phyloP scores from a whole-genome alignment of 2,797 vertebrate species.

The Hydrophis major region DNA sequence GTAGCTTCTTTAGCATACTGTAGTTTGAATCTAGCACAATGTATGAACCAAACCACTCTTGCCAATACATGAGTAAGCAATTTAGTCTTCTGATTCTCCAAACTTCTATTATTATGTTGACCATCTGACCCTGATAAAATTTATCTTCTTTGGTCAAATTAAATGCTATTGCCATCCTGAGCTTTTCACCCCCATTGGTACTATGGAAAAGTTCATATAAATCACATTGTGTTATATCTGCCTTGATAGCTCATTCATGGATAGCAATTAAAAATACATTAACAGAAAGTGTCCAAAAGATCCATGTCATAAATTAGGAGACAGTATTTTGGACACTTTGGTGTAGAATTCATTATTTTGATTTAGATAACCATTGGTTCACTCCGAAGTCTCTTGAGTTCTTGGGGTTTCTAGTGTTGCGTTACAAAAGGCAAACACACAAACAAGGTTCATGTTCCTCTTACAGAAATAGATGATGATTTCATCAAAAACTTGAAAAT shows the following conservation, averaged over 20 bases:
- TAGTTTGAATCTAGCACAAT: not conserved
- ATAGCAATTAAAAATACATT: not conserved
- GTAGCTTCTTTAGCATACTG: not conserved
- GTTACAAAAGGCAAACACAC: too few relatives aligned
- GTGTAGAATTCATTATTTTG: not conserved
- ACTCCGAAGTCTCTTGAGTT: not conserved
- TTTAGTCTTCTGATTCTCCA: not conserved
- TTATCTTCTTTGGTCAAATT: not conserved
- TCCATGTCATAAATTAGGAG: not conserved
- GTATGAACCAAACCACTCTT: not conserved
- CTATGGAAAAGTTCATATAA: not conserved
- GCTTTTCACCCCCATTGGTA: not conserved
- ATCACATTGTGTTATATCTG: not conserved
- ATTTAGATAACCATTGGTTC: not conserved
- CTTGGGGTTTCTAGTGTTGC: not conserved
- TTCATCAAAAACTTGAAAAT: conserved; percentile 94
- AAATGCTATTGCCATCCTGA: not conserved
- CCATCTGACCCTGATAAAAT: not conserved
- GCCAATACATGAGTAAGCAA: not conserved
- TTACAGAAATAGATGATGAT: conserved; percentile 90
- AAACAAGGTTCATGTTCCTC: not conserved
- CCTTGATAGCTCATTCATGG: not conserved
- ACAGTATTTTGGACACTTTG: not conserved
- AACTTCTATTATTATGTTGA: not conserved
- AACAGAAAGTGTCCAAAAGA: not conserved